Conservation (phyloP, 2,113 vertebrate species). For the Cephalopholis sonnerati region DNA sequence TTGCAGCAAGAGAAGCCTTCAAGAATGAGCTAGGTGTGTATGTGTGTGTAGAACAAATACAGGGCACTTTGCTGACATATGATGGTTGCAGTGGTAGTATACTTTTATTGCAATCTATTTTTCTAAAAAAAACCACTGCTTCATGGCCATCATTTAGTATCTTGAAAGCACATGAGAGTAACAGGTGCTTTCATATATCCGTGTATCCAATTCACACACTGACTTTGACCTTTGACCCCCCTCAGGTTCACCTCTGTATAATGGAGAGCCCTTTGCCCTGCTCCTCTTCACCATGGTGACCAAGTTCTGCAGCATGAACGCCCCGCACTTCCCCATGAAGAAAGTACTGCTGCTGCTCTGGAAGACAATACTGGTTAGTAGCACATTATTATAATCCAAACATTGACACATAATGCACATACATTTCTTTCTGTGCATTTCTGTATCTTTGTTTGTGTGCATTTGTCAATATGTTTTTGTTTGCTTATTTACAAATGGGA, state of each 20-base stretch:
- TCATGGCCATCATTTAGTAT: background rate
- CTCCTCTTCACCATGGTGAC: conserved; percentile 97
- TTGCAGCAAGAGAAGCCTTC: conserved; percentile 89
- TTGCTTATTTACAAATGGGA: background rate
- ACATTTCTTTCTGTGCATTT: background rate
- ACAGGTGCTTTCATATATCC: background rate
- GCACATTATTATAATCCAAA: background rate
- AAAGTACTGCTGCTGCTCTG: conserved; percentile 97
- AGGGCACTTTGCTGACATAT: too few relatives aligned
- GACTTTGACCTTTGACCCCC: background rate
- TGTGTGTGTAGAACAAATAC: conserved; percentile 7
- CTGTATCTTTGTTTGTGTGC: background rate
- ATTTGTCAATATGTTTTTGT: background rate
- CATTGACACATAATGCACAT: too few relatives aligned
- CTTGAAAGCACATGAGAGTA: background rate
- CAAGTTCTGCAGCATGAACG: conserved; percentile 97
- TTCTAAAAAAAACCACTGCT: background rate
- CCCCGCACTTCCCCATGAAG: conserved; percentile 98
- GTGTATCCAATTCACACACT: background rate
- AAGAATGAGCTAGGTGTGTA: conserved; percentile 90
- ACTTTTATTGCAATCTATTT: background rate
- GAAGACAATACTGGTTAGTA: conserved; percentile 95
- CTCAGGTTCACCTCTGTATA: conserved; percentile 90
- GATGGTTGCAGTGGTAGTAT: background rate
- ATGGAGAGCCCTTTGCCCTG: conserved; percentile 93